Base-by-base conservation (phyloP, 2,888 invertebrate genomes). In the Synanthedon tipuliformis region DNA sequence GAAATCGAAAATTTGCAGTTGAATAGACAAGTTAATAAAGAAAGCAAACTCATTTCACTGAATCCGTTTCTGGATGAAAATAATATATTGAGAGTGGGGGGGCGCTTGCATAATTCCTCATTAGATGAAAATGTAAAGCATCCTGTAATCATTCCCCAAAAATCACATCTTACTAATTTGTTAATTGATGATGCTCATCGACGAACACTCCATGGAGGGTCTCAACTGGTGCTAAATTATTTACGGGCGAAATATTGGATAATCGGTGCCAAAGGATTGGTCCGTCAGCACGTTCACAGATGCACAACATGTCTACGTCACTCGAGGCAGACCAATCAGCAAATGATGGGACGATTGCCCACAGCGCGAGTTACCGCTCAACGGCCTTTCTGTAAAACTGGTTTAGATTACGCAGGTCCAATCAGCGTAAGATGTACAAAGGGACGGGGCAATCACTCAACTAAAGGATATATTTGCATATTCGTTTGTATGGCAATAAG, bases 201-300 rank as follows among this genome's bases (percentile, higher is more conserved):
- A 52, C 56, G 50, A 51, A 61, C 60, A 1, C 52, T 61, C 4
- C 64, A 64, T 52, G 61, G 60, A n/a, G 62, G 64, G 10, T 56
- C 54, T 10, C 53, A 55, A 50, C n/a, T 59, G n/a, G 58, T 59
- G 55, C 11, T 61, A 48, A 51, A 51, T 11, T 59, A 54, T 40
- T 1, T 62, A 12, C 55, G 59, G 51, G 50, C 52, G 4, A 55
- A 41, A 5, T 63, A 60, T 50, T 61, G 59, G 58, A 54, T 61
- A n/a, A 23, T 61, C 1, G 18, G 51, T 3, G 51, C 51, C 2
- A 60, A 58, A 40, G 51, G 48, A n/a, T 11, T 48, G 8, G 48
- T 48, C 10, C 12, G 15, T 10, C 10, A 10, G 10, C 15, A n/a
- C 16, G 52, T 57, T n/a, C 51, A 52, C 11, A 54, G 51, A n/a